Base-by-base conservation (phyloP, 1,140 invertebrate genomes). In the Orius insidiosus region DNA sequence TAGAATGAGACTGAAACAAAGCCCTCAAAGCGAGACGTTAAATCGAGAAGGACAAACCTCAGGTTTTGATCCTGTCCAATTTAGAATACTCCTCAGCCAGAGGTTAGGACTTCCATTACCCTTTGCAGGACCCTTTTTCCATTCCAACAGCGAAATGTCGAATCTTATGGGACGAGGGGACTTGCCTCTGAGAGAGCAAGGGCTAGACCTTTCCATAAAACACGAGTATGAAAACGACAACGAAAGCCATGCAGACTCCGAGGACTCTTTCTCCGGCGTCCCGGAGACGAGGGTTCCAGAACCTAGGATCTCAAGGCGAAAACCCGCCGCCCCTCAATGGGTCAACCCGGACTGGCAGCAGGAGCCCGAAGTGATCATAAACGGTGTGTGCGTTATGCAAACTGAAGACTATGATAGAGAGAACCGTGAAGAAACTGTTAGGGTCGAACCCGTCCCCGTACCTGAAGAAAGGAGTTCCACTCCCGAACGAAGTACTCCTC, bases 1-100 rank as follows among this genome's bases (percentile, higher is more conserved):
- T 65, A 76, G 94, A 46, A 98, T 98, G 88, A 74, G 95, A 44
- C 72, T 97, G 57, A 98, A 98, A 64, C 88, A 93, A 59, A 78
- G 80, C 34, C 81, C 82, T 0, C 81, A 10, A 78, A 79, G 0
- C 69, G 77, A 24, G 68, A 78, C 33, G 76, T 34, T 42, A 9
- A 55, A 52, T 31, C 48, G 52, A 39, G 54, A 52, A 47, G 53
- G 46, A n/a, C 51, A 52, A 47, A 49, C 51, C 8, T 47, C 49
- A 9, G 56, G 56, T 3, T 92, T 93, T 59, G 87, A 94, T 60
- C 86, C 86, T 7, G 79, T 88, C 38, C 85, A 89, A 60, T 94
- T 93, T 63, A 71, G 86, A 55, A 66, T 90, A 35, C 65, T 92
- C 14, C 66, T 93, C 40, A 85, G 85, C 63, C 86, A 90, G 69